Percentiles rank a stretch among this genome's conserved stretches.
These are phyloP conservation scores for Falco biarmicus DNA, from an alignment of 2,797 vertebrate genomes.

Conservation along the genomic window DNA sequence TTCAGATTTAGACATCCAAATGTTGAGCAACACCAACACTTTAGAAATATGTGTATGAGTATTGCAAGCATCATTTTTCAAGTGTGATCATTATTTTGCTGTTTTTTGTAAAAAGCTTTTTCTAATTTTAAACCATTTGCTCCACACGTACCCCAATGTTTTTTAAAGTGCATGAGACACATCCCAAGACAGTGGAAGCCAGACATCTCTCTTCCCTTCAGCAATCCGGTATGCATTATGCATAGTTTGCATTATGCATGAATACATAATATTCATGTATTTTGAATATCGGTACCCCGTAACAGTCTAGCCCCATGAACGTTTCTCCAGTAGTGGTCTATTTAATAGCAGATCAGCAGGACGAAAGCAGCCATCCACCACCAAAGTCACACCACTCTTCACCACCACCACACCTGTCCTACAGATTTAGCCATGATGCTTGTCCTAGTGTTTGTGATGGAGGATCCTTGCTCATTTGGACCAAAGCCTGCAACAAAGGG, in stretches of 20 bases:
- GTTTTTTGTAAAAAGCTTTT: background rate
- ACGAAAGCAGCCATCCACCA: background rate
- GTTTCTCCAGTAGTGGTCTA: background rate
- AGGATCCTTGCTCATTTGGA: background rate
- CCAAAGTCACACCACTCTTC: background rate
- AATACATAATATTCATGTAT: background rate
- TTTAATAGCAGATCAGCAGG: background rate
- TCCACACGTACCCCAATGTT: accelerated
- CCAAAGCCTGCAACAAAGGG: background rate
- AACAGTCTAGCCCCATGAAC: background rate
- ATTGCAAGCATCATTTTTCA: accelerated
- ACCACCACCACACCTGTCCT: background rate
- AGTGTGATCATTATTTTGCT: background rate
- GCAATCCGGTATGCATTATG: background rate
- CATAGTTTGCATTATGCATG: background rate
- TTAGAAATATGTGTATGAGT: accelerated
- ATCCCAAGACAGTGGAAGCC: background rate
- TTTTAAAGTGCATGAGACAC: background rate
- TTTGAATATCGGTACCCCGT: background rate
- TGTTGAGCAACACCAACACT: background rate
- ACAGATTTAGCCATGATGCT: too few species aligned
- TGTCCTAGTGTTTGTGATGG: background rate
- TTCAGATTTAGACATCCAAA: background rate
- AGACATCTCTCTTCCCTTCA: background rate
- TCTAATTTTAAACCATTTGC: background rate